These are phyloP conservation scores for Pachypsylla venusta DNA, from an alignment of 1,140 invertebrate genomes.

Conservation along the genomic window DNA sequence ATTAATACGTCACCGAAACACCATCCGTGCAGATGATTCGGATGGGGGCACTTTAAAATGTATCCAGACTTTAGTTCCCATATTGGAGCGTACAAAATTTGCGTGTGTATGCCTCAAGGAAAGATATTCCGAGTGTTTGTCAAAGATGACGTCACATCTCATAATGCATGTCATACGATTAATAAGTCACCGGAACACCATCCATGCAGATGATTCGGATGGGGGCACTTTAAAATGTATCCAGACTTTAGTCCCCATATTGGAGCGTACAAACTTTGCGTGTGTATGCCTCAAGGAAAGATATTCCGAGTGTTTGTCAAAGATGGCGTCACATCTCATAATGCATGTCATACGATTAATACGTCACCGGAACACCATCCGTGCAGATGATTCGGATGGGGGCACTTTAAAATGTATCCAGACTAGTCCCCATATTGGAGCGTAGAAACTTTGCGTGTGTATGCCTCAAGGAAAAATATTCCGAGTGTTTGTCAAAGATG, in stretches of 20 bases:
- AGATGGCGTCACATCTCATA: conserved; percentile 31
- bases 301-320: conserved; percentile 57
- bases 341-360: conserved; percentile 23
- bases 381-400: conserved; percentile 36
- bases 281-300: conserved; percentile 73
- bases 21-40: conserved; percentile 47
- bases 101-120: conserved; percentile 72
- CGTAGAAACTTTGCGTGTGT: conserved; percentile 70
- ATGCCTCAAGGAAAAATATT: conserved; percentile 74
- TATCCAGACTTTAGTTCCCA: neutral
- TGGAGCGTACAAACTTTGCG: conserved; percentile 57
- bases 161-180: conserved; percentile 22
- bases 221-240: too few species aligned
- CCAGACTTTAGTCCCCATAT: neutral
- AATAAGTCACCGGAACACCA: conserved; percentile 38
- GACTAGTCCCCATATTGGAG: conserved; percentile 10
- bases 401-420: neutral
- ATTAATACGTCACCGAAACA: conserved; percentile 32
- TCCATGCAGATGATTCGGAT: conserved; percentile 43
- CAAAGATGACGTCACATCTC: conserved; percentile 34
- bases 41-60: too few species aligned
- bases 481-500: conserved; percentile 46
- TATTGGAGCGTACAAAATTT: conserved; percentile 50
- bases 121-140: conserved; percentile 61
- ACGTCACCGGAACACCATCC: conserved; percentile 44